These are phyloP conservation scores for Bombus sibiricus DNA, from an alignment of 1,140 invertebrate species.

Conservation along the genomic window DNA sequence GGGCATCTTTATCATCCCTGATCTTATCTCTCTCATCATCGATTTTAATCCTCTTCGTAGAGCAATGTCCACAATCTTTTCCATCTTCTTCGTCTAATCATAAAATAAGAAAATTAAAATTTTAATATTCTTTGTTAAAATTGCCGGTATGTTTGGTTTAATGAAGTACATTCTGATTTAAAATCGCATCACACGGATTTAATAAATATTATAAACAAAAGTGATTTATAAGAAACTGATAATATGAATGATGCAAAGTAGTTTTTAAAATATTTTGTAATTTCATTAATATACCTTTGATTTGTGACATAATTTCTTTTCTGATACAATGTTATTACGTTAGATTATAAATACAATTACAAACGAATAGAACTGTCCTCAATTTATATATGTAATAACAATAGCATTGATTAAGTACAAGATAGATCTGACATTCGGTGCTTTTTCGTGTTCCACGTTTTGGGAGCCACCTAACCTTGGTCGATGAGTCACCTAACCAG, in stretches of 20 bases:
- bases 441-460: too few species aligned
- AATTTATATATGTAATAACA: background rate
- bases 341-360: background rate
- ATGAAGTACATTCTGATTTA: background rate
- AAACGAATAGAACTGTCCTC: too few species aligned
- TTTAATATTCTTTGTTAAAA: background rate
- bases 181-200: background rate
- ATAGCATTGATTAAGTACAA: too few species aligned
- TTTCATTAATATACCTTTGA: conserved; percentile 52
- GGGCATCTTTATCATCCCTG: too few species aligned
- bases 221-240: background rate
- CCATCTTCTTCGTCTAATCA: conserved; percentile 29
- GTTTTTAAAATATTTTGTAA: background rate
- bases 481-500: too few species aligned
- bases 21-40: too few species aligned
- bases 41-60: conserved; percentile 71
- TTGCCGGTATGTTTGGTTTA: background rate
- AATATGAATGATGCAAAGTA: background rate
- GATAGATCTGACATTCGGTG: too few species aligned
- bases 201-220: background rate
- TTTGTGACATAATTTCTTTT: conserved; percentile 51
- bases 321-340: background rate
- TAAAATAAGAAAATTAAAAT: conserved; percentile 28
- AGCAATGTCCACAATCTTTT: conserved; percentile 55
- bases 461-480: too few species aligned